Base-by-base conservation (phyloP, 64 coral and sea anemone genomes). In the Exaiptasia diaphana region DNA sequence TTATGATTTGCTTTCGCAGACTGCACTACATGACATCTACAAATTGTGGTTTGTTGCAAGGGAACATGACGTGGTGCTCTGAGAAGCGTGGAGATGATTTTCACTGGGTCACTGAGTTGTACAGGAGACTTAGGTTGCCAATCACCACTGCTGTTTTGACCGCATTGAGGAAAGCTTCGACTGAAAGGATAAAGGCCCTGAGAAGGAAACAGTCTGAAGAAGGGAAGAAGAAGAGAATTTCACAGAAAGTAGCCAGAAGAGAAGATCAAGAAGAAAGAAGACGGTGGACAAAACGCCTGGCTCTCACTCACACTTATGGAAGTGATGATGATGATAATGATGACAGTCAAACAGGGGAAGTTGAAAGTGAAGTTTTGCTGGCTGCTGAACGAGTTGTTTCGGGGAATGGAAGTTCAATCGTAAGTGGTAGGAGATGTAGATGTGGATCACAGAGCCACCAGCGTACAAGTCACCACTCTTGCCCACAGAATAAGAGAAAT, bases 11-110 rank as follows among this genome's bases (percentile, higher is more conserved):
- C 45, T 27, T 64, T 42, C 20, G 23, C 58, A 71, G 44, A 27
- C 72, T 83, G 81, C 50, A 68, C 50, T 83, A 83, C 38, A 85
- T 74, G 39, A 50, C 55, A 20, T 87, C 61, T 3, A 77, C 58
- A 15, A 68, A 77, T 67, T 17, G 15, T 54, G 72, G 83, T 0
- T 50, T 87, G 3, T 65, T 40, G 34, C 57, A 87, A 37, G 83
- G 72, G 4, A 87, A 77, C 25, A 52, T 87, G 43, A 77, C 72
- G 2, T 68, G 83, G 59, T 87, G 72, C 43, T 67, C 28, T 32
- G 24, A 85, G 30, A 50, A 67, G 4, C 38, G 83, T 53, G 71
- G 71, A 2, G 3, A 4, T 7, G 22, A 44, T 7, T 75, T 34
- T 32, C 71, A 75, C 43, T 75, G 71, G 82, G 64, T 85, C 9